Evolutionary conservation across 2,888 invertebrate species (phyloP).

Genomic region (Drosophila neutralis): DNA sequence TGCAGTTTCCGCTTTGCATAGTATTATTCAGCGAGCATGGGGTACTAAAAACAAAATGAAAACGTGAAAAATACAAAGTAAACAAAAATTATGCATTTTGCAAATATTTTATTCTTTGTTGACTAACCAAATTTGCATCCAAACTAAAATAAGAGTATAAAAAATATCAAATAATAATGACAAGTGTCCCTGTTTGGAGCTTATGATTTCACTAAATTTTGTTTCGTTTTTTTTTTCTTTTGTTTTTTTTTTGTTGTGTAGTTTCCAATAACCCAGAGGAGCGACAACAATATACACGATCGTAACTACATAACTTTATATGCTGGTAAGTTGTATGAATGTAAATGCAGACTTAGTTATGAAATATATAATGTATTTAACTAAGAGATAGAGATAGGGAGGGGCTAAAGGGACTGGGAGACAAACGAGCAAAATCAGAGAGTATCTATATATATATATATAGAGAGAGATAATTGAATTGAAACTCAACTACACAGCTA

Average conservation of each 20-base stretch:
- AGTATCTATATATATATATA: constrained; percentile 14
- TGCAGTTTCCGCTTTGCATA: constrained; percentile 44
- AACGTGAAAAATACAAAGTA: constrained; percentile 11
- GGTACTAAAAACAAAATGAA: constrained; percentile 19
- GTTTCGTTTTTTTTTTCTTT: constrained; percentile 4
- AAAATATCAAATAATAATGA: constrained; percentile 72
- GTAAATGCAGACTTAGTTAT: constrained; percentile 62
- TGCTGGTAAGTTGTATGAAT: constrained; percentile 56
- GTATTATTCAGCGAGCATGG: constrained; percentile 47
- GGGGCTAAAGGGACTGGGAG: constrained; percentile 10
- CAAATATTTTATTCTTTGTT: constrained; percentile 75
- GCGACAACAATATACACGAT: constrained; percentile 49
- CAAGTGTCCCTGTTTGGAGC: constrained; percentile 49
- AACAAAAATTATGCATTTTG: constrained; percentile 49
- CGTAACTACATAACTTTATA: constrained; percentile 62
- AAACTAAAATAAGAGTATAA: constrained; percentile 58
- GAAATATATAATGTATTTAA: constrained; percentile 60
- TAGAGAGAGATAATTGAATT: constrained; percentile 11
- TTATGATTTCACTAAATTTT: constrained; percentile 57
- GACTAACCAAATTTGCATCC: constrained; percentile 65
- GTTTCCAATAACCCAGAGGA: constrained; percentile 63
- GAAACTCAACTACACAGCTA: constrained; percentile 58
- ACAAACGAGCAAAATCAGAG: constrained; percentile 37
- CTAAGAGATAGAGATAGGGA: constrained; percentile 42
- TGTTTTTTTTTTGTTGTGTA: constrained; percentile 16